These are phyloP conservation scores for Trachelus tabidus DNA, from an alignment of 2,888 invertebrate genomes.

Conservation along the genomic window DNA sequence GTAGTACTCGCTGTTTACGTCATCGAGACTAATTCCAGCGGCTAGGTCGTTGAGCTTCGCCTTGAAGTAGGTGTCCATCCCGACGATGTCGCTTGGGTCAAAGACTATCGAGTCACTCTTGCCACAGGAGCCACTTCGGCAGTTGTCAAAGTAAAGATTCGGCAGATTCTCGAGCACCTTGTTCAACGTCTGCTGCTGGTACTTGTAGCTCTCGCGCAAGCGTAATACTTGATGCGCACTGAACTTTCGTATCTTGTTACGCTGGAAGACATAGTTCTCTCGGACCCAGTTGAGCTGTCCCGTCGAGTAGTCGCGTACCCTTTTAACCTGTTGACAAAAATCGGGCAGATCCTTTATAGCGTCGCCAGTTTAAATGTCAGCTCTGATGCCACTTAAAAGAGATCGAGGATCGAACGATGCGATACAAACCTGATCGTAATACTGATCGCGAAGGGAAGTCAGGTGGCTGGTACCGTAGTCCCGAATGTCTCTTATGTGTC, in stretches of 20 bases:
- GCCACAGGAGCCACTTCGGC: constrained; percentile 85
- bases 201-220: constrained; percentile 92
- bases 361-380: not conserved
- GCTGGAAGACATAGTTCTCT: constrained; percentile 95
- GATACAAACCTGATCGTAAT: constrained; percentile 84
- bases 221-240: constrained; percentile 91
- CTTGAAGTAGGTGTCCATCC: constrained; percentile 76
- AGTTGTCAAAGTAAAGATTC: constrained; percentile 91
- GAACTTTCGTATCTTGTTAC: constrained; percentile 94
- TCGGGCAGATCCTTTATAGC: not conserved
- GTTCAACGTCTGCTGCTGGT: constrained; percentile 94
- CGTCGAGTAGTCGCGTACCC: constrained; percentile 92
- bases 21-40: constrained; percentile 67
- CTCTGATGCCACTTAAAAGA: not conserved
- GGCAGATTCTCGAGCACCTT: constrained; percentile 94
- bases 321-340: constrained; percentile 76
- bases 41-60: constrained; percentile 74
- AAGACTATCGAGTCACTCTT: constrained; percentile 81
- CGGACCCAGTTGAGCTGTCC: constrained; percentile 92
- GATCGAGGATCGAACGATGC: constrained; percentile 18
- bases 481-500: constrained; percentile 86
- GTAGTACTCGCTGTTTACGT: constrained; percentile 78
- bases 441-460: constrained; percentile 88
- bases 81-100: constrained; percentile 72
- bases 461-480: constrained; percentile 92